Evolutionary conservation across 2,113 vertebrate species (phyloP).

Genomic region (Fukomys damarensis): DNA sequence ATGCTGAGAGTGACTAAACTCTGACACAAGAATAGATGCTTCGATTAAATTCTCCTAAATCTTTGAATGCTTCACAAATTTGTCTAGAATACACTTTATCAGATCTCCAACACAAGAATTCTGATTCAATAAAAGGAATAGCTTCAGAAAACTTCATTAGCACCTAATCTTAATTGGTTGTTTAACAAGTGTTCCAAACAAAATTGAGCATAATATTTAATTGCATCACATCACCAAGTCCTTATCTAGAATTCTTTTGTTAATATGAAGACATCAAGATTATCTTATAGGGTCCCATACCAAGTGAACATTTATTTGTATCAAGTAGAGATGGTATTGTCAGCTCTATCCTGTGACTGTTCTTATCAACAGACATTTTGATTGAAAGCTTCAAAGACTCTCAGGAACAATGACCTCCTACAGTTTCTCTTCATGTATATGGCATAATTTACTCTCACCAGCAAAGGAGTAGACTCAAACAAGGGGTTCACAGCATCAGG

Average conservation of each 20-base stretch:
- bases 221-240: background rate
- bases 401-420: background rate
- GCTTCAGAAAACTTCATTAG: background rate
- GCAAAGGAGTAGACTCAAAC: background rate
- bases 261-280: background rate
- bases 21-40: background rate
- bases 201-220: background rate
- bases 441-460: background rate
- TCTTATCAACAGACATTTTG: background rate
- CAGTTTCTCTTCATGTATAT: background rate
- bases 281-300: background rate
- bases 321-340: background rate
- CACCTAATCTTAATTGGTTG: background rate
- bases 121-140: background rate
- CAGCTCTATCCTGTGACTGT: background rate
- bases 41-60: background rate
- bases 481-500: background rate
- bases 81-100: background rate
- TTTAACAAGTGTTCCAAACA: background rate
- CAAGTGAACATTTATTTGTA: background rate
- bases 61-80: background rate
- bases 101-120: background rate
- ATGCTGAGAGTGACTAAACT: background rate
- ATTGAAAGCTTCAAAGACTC: background rate
- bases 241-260: background rate